Conservation (phyloP, 2,888 invertebrate species). For the Stegophylla sp. region DNA sequence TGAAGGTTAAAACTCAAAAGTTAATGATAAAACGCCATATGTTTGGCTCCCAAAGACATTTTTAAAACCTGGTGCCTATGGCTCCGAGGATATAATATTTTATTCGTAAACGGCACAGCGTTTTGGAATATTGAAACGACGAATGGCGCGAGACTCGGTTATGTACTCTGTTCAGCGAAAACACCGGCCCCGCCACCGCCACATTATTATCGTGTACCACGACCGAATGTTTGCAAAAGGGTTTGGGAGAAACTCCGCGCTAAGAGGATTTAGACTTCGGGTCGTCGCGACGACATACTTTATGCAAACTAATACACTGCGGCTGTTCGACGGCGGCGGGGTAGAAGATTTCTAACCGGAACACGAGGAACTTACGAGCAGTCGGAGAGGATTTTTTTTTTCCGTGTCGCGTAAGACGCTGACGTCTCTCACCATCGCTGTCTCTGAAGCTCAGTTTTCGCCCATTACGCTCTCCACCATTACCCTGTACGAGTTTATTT, state of each 20-base stretch:
- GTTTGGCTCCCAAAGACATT: too few relatives aligned
- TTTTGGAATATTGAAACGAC: too few relatives aligned
- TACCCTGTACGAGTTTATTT: neutral
- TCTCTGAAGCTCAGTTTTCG: too few relatives aligned
- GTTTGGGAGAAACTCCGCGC: conserved; percentile 40
- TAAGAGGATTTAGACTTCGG: conserved; percentile 48
- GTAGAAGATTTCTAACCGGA: neutral
- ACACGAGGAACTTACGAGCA: too few relatives aligned
- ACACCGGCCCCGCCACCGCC: neutral
- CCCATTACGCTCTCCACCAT: neutral
- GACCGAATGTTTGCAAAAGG: conserved; percentile 55
- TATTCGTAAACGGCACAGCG: too few relatives aligned
- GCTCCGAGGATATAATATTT: too few relatives aligned
- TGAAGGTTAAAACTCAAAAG: too few relatives aligned
- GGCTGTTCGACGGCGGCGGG: too few relatives aligned
- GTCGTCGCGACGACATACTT: conserved; percentile 34
- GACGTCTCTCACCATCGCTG: neutral
- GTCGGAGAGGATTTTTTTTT: neutral
- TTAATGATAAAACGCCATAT: too few relatives aligned
- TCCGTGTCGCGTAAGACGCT: neutral
- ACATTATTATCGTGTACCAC: conserved; percentile 35
- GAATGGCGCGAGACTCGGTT: conserved; percentile 1
- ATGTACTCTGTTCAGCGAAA: neutral
- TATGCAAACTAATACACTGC: conserved; percentile 42
- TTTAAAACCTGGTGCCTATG: too few relatives aligned